Conservation (phyloP, 2,888 invertebrate genomes). For the Nebria salina region DNA sequence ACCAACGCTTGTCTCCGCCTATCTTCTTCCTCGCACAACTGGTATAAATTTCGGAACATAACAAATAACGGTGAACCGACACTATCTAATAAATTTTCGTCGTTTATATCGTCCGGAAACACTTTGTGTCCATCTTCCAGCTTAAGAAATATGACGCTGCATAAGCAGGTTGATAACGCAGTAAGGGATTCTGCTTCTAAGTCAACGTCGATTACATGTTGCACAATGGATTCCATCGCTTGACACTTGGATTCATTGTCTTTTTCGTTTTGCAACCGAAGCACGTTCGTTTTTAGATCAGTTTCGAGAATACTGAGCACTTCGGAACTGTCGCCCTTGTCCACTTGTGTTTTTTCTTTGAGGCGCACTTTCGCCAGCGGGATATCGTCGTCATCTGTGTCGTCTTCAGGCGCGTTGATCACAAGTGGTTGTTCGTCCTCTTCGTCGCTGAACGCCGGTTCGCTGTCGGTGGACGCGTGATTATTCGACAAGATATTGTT, state of each 20-base stretch:
- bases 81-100: slow-evolving; percentile 77
- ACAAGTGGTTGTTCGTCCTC: slow-evolving; percentile 72
- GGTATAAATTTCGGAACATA: slow-evolving; percentile 84
- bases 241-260: slow-evolving; percentile 71
- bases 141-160: slow-evolving; percentile 64
- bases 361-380: slow-evolving; percentile 80
- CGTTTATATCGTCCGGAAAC: slow-evolving; percentile 68
- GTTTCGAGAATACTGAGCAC: slow-evolving; percentile 65
- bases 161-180: slow-evolving; percentile 69
- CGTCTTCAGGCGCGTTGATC: slow-evolving; percentile 66
- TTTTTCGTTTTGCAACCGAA: slow-evolving; percentile 68
- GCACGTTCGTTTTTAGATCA: slow-evolving; percentile 67
- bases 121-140: slow-evolving; percentile 60
- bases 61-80: slow-evolving; percentile 84
- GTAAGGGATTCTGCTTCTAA: slow-evolving; percentile 70
- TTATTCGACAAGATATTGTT: slow-evolving; percentile 59
- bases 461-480: slow-evolving; percentile 67
- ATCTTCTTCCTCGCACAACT: slow-evolving; percentile 75
- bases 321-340: slow-evolving; percentile 59
- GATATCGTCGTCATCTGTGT: slow-evolving; percentile 79
- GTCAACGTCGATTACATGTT: slow-evolving; percentile 70
- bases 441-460: slow-evolving; percentile 86
- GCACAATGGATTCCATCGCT: slow-evolving; percentile 72
- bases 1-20: slow-evolving; percentile 80
- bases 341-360: slow-evolving; percentile 63